phyloP scores from a whole-genome alignment of 2,888 invertebrate genomes.

The Poecilus cupreus region DNA sequence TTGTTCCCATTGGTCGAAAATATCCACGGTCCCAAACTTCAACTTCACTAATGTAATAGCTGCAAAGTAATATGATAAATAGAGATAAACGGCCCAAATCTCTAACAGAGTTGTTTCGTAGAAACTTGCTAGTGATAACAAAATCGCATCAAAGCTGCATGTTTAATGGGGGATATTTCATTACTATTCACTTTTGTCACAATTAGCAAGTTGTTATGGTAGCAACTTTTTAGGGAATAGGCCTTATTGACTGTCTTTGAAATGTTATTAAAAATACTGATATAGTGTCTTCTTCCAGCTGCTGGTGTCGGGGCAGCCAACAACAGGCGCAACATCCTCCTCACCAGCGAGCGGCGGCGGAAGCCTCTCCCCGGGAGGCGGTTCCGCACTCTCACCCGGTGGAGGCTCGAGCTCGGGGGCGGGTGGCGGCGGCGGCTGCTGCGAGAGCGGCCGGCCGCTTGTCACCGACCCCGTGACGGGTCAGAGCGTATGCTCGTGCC shows the following conservation, averaged over 20 bases:
- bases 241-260: neutral
- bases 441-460: slow-evolving; percentile 93
- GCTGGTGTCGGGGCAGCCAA: slow-evolving; percentile 85
- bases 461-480: slow-evolving; percentile 95
- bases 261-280: neutral
- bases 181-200: too few species aligned
- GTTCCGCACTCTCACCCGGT: slow-evolving; percentile 69
- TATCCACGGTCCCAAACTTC: too few species aligned
- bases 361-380: slow-evolving; percentile 81
- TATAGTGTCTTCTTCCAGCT: slow-evolving; percentile 73
- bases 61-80: too few species aligned
- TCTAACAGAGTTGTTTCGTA: too few species aligned
- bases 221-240: too few species aligned
- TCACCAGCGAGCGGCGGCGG: slow-evolving; percentile 87
- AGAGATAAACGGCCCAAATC: too few species aligned
- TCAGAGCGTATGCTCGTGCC: slow-evolving; percentile 95
- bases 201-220: too few species aligned
- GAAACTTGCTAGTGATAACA: too few species aligned
- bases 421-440: slow-evolving; percentile 76
- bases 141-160: too few species aligned
- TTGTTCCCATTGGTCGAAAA: too few species aligned
- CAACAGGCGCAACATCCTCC: slow-evolving; percentile 83
- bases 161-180: too few species aligned
- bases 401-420: slow-evolving; percentile 70
- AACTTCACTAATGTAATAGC: too few species aligned